Base-by-base conservation (phyloP, 2,797 vertebrate species). In the Tiaroga cobitis region DNA sequence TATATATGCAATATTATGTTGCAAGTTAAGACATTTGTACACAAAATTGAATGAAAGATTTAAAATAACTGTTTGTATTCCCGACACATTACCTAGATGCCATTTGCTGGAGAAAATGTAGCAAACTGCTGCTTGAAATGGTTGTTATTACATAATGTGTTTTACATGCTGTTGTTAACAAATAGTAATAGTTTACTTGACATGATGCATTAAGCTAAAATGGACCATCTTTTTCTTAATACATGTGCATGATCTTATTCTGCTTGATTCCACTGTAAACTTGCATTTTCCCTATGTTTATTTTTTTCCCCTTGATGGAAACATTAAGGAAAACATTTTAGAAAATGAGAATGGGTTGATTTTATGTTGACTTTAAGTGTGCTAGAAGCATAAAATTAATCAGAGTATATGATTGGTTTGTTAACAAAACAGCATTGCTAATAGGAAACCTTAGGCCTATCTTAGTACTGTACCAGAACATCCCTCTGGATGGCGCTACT, bases 401-500 rank as follows among this genome's bases (percentile, higher is more conserved):
- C 32, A 4, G 5, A 75, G 37, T 54, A 8, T 15, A 3, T 51
- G 32, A 26, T 21, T 11, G 46, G 29, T 56, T 76, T 24, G 29
- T 76, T 34, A 21, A 15, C 34, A n/a, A 56, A 56, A n/a, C 61
- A 63, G 2, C 32, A 34, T 24, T 15, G 6, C 29, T 73, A 73
- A 49, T 8, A 9, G n/a, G 49, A 1, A 32, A 21, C 46, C 29
- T 4, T 19, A 49, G 13, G 8, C 4, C 46, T 10, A 18, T 41
- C 5, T 8, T 56, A 78, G 13, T 49, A 4, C 46, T 46, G 15
- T 79, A 41, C 82, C n/a, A 39, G 24, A 82, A 19, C 3, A 2
- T 9, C 8, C 51, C 89, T 88, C 81, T 26, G 7, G 88, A 61
- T 85, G 83, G 89, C 65, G 84, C 87, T 19, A 10, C 24, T 77